Evolutionary conservation across 2,888 invertebrate species (phyloP).

Genomic region (Drosophila dives): DNA sequence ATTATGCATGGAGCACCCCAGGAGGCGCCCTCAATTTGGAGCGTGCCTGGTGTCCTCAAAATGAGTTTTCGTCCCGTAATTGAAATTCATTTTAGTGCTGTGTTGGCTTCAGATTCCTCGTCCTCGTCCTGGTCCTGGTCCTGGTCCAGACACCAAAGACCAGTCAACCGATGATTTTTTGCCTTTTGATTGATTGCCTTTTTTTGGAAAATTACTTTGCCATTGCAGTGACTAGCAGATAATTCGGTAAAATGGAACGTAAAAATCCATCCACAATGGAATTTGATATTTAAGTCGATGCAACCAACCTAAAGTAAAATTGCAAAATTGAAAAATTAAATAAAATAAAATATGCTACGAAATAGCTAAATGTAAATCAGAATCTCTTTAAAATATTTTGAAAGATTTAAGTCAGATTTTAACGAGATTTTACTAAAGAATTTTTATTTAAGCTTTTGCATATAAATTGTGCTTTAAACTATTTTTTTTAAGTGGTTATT

Average conservation of each 20-base stretch:
- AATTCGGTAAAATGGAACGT: constrained; percentile 1
- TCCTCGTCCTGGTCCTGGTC: not conserved
- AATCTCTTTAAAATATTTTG: not conserved
- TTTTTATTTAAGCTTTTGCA: not conserved
- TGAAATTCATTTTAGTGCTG: constrained; percentile 55
- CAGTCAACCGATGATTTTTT: constrained; percentile 37
- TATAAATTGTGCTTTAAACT: not conserved
- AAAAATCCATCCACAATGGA: not conserved
- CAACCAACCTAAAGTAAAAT: not conserved
- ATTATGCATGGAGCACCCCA: constrained; percentile 50
- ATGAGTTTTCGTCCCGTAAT: constrained; percentile 56
- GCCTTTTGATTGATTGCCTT: constrained; percentile 49
- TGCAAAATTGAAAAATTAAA: not conserved
- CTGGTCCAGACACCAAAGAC: constrained; percentile 7
- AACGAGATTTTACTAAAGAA: not conserved
- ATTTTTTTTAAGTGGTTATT: not conserved
- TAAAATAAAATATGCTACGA: not conserved
- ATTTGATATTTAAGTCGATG: not conserved
- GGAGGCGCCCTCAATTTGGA: constrained; percentile 31
- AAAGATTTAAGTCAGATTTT: not conserved
- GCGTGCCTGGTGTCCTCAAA: constrained; percentile 47
- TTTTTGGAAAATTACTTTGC: constrained; percentile 12
- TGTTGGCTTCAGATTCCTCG: constrained; percentile 20
- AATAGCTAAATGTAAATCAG: not conserved
- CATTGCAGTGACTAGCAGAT: constrained; percentile 24